Evolutionary conservation across 2,888 invertebrate genomes (phyloP), one percentile per base, ranked within the genome.

Genomic region (Archips crataeganus): DNA sequence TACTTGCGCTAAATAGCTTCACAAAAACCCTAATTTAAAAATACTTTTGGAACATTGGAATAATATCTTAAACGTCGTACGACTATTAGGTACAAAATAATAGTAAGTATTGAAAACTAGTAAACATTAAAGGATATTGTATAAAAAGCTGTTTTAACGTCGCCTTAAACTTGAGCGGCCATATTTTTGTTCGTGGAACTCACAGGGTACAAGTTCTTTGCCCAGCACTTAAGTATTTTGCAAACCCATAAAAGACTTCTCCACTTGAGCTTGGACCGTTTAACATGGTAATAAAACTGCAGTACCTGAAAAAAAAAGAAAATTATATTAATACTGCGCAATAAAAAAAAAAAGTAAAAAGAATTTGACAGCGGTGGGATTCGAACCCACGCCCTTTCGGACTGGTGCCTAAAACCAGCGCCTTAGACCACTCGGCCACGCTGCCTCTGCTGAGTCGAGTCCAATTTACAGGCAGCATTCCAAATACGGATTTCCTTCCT

Each of bases 331-430:
- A 61, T 39, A 36, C 34, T 10, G 23, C 1, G n/a, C n/a, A 23
- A 45, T 1, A 32, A 51, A 4, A 36, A n/a, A 11, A 62, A 45
- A 11, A 54, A n/a, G 36, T 2, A 51, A 70, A 74, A 65, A 64
- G 8, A n/a, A 9, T 89, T 60, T 94, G 94, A 94, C 94, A 95
- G 94, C 94, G 95, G 95, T 96, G 96, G 96, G 96, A 96, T 96
- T 96, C 96, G 96, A 96, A 96, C 95, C 96, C 96, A 95, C 95
- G 96, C 95, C 95, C 95, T 95, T 95, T 95, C 95, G 95, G 95
- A 95, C 95, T 95, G 95, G 95, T 95, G 95, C 95, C 95, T 95
- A 94, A 95, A 95, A 93, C 94, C 92, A 91, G 92, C 93, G 95
- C 95, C 95, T 96, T 96, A 95, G 95, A 95, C 95, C 95, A 95